phyloP scores from a whole-genome alignment of 2,888 invertebrate genomes.

The Strigamia transsilvanica region DNA sequence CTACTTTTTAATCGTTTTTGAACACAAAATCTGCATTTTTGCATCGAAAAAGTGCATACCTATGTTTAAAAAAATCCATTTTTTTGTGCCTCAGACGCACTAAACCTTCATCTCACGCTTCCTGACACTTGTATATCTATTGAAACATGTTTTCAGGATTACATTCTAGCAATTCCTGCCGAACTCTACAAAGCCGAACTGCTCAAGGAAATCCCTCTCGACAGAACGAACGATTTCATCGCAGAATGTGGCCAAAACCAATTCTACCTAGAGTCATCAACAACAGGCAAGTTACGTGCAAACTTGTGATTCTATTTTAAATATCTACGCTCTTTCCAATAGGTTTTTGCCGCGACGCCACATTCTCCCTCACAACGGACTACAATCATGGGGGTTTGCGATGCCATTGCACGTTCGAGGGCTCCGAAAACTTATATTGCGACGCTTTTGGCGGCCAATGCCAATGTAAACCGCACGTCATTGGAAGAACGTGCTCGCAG shows the following conservation, averaged over 20 bases:
- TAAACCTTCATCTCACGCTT: too few species aligned
- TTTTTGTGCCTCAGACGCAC: too few species aligned
- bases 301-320: background rate
- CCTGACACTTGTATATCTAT: too few species aligned
- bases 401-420: slow-evolving; percentile 88
- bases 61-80: too few species aligned
- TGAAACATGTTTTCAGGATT: slow-evolving; percentile 68
- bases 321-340: slow-evolving; percentile 55
- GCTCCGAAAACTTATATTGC: slow-evolving; percentile 87
- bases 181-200: slow-evolving; percentile 76
- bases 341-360: slow-evolving; percentile 88
- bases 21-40: too few species aligned
- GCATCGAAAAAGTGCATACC: too few species aligned
- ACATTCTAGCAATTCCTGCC: slow-evolving; percentile 81
- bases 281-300: slow-evolving; percentile 67
- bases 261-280: slow-evolving; percentile 77
- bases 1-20: too few species aligned
- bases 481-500: slow-evolving; percentile 83
- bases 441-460: slow-evolving; percentile 96
- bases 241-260: slow-evolving; percentile 86
- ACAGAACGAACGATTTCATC: slow-evolving; percentile 88
- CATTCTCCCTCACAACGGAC: slow-evolving; percentile 92
- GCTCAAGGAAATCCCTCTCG: slow-evolving; percentile 79
- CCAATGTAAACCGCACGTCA: slow-evolving; percentile 88
- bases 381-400: slow-evolving; percentile 92